phyloP scores from a whole-genome alignment of 2,888 invertebrate genomes.

The Conops quadrifasciatus region DNA sequence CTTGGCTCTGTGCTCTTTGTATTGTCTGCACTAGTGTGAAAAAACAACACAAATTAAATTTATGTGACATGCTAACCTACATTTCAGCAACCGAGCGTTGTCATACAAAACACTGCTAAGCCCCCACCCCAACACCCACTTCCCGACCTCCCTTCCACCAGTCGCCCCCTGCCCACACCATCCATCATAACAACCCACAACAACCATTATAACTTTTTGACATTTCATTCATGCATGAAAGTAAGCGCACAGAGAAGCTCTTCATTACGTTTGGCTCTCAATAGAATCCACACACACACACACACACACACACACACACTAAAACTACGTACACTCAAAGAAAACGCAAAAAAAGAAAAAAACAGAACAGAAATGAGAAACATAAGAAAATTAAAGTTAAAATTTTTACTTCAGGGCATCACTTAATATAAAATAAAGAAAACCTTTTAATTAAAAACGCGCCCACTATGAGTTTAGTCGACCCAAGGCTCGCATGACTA shows the following conservation, averaged over 20 bases:
- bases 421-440: neutral
- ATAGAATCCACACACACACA: neutral
- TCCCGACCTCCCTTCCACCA: neutral
- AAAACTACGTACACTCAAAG: neutral
- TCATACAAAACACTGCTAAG: too few relatives aligned
- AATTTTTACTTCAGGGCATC: neutral
- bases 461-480: too few relatives aligned
- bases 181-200: neutral
- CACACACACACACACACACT: neutral
- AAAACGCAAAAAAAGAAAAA: neutral
- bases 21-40: neutral
- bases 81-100: conserved; percentile 2
- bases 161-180: too few relatives aligned
- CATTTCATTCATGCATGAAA: neutral
- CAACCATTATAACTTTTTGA: conserved; percentile 9
- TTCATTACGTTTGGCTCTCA: neutral
- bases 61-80: conserved; percentile 22
- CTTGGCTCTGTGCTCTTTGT: too few relatives aligned
- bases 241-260: too few relatives aligned
- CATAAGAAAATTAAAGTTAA: neutral
- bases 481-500: too few relatives aligned
- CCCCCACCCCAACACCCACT: too few relatives aligned
- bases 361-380: neutral
- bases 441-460: neutral
- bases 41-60: neutral